Percentiles rank a stretch among this genome's conserved stretches.
Evolutionary conservation across 2,113 vertebrate genomes (phyloP).

Genomic region (Caranx ignobilis): DNA sequence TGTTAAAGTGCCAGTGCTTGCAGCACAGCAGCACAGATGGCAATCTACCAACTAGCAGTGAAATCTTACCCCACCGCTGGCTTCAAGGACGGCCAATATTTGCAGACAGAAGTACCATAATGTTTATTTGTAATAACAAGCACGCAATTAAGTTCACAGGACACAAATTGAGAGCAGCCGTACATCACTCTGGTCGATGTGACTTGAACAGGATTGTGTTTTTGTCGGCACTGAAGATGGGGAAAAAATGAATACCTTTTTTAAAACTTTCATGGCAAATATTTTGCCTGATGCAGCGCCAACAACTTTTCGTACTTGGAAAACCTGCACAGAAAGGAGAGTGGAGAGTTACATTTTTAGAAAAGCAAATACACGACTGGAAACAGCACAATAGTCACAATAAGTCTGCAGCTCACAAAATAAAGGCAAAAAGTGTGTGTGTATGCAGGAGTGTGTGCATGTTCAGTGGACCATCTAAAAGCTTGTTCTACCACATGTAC

Average conservation of each 20-base stretch:
- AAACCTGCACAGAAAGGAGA: conserved; percentile 86
- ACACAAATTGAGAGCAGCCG: conserved; percentile 12
- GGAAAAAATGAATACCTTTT: conserved; percentile 88
- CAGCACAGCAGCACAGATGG: conserved; percentile 60
- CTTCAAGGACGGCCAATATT: conserved; percentile 61
- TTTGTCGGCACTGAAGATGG: background rate
- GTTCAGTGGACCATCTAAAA: background rate
- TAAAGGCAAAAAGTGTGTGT: background rate
- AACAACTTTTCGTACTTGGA: conserved; percentile 97
- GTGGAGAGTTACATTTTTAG: background rate
- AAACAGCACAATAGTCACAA: background rate
- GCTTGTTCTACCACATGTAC: conserved; percentile 75
- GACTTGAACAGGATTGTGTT: background rate
- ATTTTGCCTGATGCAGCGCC: conserved; percentile 96
- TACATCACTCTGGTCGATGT: background rate
- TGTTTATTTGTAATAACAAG: conserved; percentile 45
- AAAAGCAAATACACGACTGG: background rate
- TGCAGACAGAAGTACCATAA: conserved; percentile 52
- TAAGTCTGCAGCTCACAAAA: background rate
- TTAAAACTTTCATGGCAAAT: conserved; percentile 99
- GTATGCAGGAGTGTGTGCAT: background rate
- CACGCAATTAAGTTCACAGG: conserved; percentile 9
- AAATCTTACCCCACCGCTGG: conserved; percentile 68
- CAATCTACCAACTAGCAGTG: conserved; percentile 59
- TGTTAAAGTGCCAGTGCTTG: conserved; percentile 63